phyloP scores from a whole-genome alignment of 2,113 vertebrate species.

The Melanocharis versteri region DNA sequence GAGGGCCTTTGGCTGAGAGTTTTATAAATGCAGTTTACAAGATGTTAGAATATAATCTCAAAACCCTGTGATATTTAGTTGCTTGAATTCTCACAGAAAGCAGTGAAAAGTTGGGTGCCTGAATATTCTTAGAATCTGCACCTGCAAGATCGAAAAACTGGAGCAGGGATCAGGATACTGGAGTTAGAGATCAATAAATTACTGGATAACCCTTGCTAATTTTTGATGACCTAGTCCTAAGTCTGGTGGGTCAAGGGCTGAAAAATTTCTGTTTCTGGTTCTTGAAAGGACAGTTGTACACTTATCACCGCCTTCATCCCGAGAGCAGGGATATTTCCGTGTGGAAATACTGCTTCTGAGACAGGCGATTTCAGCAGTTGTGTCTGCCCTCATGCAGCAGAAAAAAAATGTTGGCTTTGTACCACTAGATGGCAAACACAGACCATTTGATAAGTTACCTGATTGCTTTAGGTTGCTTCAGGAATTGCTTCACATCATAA shows the following conservation, averaged over 20 bases:
- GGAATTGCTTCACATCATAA: neutral
- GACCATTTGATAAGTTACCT: neutral
- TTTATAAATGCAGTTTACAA: neutral
- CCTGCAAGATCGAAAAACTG: neutral
- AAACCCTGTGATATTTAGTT: neutral
- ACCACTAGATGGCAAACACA: constrained; percentile 58
- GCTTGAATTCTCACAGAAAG: neutral
- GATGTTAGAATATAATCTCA: neutral
- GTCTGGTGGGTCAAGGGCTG: neutral
- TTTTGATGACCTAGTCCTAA: neutral
- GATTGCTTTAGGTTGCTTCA: too few relatives aligned
- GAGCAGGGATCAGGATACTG: neutral
- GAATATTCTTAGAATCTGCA: neutral
- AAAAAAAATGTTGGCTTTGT: neutral
- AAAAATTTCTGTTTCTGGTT: neutral
- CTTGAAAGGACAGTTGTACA: neutral
- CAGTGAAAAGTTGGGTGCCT: neutral
- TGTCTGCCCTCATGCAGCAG: fast-evolving
- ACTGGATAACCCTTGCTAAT: neutral
- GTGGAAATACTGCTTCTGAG: neutral
- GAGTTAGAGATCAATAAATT: neutral
- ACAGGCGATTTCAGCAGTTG: neutral
- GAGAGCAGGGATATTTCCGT: neutral
- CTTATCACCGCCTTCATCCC: neutral
- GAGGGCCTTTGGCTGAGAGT: neutral